These are phyloP conservation scores for Phrixothrix hirtus DNA, from an alignment of 2,888 invertebrate genomes.

Conservation along the genomic window DNA sequence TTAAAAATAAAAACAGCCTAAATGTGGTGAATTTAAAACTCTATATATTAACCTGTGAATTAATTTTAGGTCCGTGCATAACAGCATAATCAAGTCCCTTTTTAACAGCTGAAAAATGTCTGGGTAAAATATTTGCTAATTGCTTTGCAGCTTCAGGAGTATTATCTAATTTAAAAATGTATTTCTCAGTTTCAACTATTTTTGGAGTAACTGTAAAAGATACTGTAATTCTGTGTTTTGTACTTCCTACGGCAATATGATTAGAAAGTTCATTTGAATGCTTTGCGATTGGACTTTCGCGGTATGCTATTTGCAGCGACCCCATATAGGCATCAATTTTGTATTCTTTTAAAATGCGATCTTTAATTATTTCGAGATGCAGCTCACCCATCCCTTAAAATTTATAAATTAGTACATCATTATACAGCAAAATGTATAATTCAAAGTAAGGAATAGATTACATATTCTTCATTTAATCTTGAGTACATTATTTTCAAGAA, in stretches of 20 bases:
- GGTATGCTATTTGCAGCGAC: constrained; percentile 88
- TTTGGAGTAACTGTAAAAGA: constrained; percentile 65
- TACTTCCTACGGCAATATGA: constrained; percentile 68
- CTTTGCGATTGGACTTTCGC: constrained; percentile 67
- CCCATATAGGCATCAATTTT: constrained; percentile 91
- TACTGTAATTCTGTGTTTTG: constrained; percentile 65
- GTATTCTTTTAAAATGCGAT: constrained; percentile 85
- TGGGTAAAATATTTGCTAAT: constrained; percentile 67
- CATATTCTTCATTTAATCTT: too few species aligned
- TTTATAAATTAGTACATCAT: background rate
- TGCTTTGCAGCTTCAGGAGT: constrained; percentile 70
- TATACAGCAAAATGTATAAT: background rate
- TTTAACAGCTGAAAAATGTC: constrained; percentile 69
- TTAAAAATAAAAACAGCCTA: constrained; percentile 47
- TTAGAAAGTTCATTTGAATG: constrained; percentile 58
- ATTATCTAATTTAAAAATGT: constrained; percentile 63
- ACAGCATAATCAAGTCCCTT: constrained; percentile 74
- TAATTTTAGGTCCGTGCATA: constrained; percentile 80
- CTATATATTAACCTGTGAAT: constrained; percentile 68
- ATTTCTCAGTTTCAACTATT: constrained; percentile 40
- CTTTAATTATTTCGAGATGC: constrained; percentile 91
- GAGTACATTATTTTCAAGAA: too few species aligned
- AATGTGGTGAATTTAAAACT: constrained; percentile 9
- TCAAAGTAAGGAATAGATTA: background rate
- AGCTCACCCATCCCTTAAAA: constrained; percentile 92